Conservation (phyloP, 2,888 invertebrate species). For the Tipula helvola region DNA sequence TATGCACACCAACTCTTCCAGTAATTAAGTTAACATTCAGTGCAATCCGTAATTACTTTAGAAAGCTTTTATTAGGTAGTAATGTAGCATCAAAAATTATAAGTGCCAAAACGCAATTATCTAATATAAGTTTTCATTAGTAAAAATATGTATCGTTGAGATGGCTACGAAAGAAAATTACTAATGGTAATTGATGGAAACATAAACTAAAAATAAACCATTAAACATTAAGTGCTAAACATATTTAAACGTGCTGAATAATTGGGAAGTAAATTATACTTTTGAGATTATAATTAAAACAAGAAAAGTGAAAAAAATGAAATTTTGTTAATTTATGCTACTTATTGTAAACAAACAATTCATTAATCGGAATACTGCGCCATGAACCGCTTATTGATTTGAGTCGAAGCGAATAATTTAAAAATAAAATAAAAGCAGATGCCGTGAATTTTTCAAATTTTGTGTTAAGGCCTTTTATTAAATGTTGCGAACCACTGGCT, state of each 20-base stretch:
- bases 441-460: too few species aligned
- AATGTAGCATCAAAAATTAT: too few species aligned
- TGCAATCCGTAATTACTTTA: too few species aligned
- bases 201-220: background rate
- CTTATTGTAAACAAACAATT: too few species aligned
- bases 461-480: background rate
- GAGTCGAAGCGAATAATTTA: too few species aligned
- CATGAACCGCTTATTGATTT: background rate
- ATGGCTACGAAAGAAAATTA: background rate
- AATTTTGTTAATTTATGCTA: too few species aligned
- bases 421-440: too few species aligned
- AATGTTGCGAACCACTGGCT: background rate
- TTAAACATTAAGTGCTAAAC: background rate
- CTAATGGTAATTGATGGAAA: background rate
- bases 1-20: too few species aligned
- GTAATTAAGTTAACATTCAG: too few species aligned
- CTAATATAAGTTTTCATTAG: too few species aligned
- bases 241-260: background rate
- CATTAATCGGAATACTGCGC: background rate
- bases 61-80: background rate
- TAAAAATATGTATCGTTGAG: too few species aligned
- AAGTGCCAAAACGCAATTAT: too few species aligned
- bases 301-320: background rate
- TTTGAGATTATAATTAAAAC: background rate
- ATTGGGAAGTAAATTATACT: background rate